Evolutionary conservation across 2,888 invertebrate species (phyloP), one percentile per base, ranked within the genome.

Genomic region (Bembecia ichneumoniformis): DNA sequence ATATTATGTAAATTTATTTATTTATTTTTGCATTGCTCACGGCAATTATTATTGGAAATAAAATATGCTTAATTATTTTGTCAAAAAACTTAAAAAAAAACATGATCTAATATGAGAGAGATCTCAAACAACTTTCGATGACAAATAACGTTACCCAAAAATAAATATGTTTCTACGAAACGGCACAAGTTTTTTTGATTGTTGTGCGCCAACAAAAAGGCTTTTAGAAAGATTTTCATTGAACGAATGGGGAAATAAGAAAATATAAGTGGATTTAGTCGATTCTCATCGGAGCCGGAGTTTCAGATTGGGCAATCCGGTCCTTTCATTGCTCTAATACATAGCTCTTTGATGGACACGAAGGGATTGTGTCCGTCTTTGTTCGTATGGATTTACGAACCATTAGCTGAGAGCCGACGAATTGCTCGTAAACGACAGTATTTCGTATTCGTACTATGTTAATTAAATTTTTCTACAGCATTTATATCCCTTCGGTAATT

Each of bases 181-280:
- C 47, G 58, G 68, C 68, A 71, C 67, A 70, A 69, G 69, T 44
- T 15, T 44, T 43, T 44, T 17, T 15, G 13, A 16, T 44, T 44
- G 44, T 44, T 54, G 54, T 53, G 57, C 55, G 64, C 70, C 69
- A 71, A 76, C 72, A 75, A 77, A 75, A 68, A 64, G 59, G 61
- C 66, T 72, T 70, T 73, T 64, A 67, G 60, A 61, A 62, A 69
- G 68, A 71, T 69, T 74, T 68, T 71, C 67, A 69, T 69, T 68
- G 62, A 68, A 62, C 62, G 63, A 64, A 57, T 57, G 55, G 54
- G n/a, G 58, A 62, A 70, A 73, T 71, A 71, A 70, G 66, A 63
- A 71, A 71, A 68, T 67, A 64, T 68, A 63, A 68, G 64, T 67
- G 66, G 73, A 72, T 72, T 73, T 68, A 62, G 64, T 70, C 17